A percentile compares a stretch with the other conserved stretches of the same genome.
Conservation (phyloP, 2,797 vertebrate species). For the Spinibarbus caldwelli region DNA sequence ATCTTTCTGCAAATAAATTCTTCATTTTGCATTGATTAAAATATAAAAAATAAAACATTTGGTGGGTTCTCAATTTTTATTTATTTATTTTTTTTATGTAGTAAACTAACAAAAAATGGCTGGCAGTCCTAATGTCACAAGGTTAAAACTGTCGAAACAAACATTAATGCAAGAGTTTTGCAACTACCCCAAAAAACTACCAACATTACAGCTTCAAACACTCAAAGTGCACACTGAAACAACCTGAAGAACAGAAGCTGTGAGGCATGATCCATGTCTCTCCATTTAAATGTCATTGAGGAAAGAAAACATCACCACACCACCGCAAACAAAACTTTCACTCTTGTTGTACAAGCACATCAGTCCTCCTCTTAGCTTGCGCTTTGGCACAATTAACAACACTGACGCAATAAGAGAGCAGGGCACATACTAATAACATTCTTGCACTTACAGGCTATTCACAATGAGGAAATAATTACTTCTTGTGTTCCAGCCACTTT, state of each 20-base stretch:
- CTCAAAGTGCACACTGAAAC: not conserved
- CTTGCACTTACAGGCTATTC: conserved; percentile 23
- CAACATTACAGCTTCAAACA: not conserved
- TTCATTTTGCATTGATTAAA: not conserved
- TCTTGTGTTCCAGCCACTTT: conserved; percentile 25
- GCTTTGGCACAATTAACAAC: conserved; percentile 26
- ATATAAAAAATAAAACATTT: not conserved
- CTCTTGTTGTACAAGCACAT: conserved; percentile 33
- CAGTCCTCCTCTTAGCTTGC: conserved; percentile 12
- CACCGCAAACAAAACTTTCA: conserved; percentile 28
- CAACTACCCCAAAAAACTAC: not conserved
- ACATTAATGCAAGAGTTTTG: not conserved
- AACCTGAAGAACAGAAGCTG: not conserved
- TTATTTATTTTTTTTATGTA: not conserved
- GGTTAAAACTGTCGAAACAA: not conserved
- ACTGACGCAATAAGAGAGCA: conserved; percentile 23
- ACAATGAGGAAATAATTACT: conserved; percentile 43
- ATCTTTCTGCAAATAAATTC: too few relatives aligned
- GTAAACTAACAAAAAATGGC: not conserved
- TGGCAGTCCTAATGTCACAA: not conserved
- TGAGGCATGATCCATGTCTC: not conserved
- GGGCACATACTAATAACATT: conserved; percentile 33
- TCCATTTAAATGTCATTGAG: conserved; percentile 3
- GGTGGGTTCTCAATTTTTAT: not conserved
- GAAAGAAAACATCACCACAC: conserved; percentile 12